phyloP scores from a whole-genome alignment of 2,797 vertebrate species.

The Hafferia zeledoni region DNA sequence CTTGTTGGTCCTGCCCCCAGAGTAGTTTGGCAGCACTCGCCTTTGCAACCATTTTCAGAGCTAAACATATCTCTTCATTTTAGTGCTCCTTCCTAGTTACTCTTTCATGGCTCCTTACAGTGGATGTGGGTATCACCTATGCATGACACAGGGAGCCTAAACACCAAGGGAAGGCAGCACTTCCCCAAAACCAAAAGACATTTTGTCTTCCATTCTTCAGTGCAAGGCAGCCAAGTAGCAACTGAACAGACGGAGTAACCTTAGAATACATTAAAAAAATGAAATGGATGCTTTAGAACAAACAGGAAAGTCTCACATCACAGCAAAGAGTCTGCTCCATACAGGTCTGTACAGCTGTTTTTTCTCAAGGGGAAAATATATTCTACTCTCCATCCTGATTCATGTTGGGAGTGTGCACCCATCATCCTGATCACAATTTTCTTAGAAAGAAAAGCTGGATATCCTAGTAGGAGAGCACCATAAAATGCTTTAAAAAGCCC shows the following conservation, averaged over 20 bases:
- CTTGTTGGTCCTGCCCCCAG: neutral
- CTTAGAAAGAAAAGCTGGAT: neutral
- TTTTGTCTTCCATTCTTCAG: neutral
- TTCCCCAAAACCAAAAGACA: neutral
- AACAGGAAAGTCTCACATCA: neutral
- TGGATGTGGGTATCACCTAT: accelerated
- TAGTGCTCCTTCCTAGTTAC: neutral
- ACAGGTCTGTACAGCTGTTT: neutral
- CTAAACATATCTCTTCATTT: neutral
- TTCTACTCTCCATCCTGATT: neutral
- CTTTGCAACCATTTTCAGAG: neutral
- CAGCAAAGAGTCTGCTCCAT: neutral
- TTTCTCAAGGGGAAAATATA: neutral
- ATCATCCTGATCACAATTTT: neutral
- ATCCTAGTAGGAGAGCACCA: neutral
- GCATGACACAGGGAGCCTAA: neutral
- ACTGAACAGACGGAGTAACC: neutral
- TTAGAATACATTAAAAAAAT: neutral
- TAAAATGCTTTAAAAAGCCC: neutral
- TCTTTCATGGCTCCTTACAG: neutral
- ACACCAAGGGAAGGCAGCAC: neutral
- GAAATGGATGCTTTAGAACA: neutral
- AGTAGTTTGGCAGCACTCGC: neutral
- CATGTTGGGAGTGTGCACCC: neutral
- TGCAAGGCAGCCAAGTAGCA: neutral